Evolutionary conservation across 2,797 vertebrate species (phyloP).

Genomic region (Chiloscyllium punctatum): DNA sequence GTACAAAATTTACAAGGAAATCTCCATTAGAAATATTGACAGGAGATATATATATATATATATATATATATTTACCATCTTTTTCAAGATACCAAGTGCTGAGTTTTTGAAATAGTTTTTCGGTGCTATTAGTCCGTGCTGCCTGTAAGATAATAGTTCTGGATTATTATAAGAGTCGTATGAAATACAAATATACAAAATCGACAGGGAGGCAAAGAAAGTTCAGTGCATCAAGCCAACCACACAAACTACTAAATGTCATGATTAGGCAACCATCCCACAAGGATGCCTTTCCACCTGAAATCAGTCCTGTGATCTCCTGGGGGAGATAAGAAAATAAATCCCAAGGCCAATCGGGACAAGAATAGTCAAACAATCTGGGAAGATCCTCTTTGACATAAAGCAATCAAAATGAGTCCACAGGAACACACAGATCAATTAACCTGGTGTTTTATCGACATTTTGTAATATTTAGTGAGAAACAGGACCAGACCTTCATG

Average conservation of each 20-base stretch:
- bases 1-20: neutral
- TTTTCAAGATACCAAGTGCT: slow-evolving; percentile 91
- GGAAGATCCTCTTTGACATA: neutral
- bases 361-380: neutral
- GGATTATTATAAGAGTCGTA: neutral
- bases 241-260: neutral
- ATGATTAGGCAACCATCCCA: neutral
- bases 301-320: neutral
- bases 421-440: neutral
- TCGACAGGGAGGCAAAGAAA: neutral
- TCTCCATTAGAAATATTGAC: neutral
- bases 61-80: slow-evolving; percentile 65
- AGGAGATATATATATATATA: neutral
- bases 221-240: neutral
- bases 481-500: neutral
- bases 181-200: neutral
- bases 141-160: slow-evolving; percentile 60
- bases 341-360: no score
- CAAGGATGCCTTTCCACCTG: neutral
- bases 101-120: slow-evolving; percentile 88
- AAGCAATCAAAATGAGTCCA: neutral
- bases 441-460: neutral
- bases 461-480: neutral
- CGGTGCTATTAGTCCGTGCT: slow-evolving; percentile 82
- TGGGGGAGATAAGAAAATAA: neutral